These are phyloP conservation scores for Drosophila mimica DNA, from an alignment of 2,888 invertebrate species.

Conservation along the genomic window DNA sequence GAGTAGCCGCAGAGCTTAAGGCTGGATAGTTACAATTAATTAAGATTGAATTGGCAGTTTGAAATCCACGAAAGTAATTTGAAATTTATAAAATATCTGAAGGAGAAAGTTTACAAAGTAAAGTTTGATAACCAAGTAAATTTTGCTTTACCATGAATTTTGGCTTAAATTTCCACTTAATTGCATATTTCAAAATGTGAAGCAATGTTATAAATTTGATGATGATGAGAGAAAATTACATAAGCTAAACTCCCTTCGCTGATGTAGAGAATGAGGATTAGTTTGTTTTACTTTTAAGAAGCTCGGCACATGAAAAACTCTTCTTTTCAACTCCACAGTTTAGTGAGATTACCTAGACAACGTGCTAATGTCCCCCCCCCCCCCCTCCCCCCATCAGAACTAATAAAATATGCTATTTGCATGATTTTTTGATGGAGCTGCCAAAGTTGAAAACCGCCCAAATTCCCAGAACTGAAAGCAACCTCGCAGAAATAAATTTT, in stretches of 20 bases:
- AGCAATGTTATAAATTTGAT: background rate
- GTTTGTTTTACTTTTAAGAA: background rate
- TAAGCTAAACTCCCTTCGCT: background rate
- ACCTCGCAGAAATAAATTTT: slow-evolving; percentile 4
- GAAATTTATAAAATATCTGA: background rate
- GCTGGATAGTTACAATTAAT: background rate
- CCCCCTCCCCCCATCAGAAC: slow-evolving; percentile 12
- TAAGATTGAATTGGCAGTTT: background rate
- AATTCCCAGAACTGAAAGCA: slow-evolving; percentile 32
- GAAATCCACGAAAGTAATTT: background rate
- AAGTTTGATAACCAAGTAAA: background rate
- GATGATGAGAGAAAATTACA: background rate
- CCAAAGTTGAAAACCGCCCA: slow-evolving; percentile 17
- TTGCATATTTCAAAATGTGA: background rate
- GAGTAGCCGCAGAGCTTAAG: background rate
- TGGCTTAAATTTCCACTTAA: background rate
- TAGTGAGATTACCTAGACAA: background rate
- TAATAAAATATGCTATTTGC: slow-evolving; percentile 44
- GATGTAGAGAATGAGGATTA: background rate
- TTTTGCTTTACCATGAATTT: background rate
- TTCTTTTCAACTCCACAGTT: background rate
- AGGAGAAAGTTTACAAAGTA: background rate
- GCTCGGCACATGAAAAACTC: background rate
- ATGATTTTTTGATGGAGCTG: slow-evolving; percentile 14
- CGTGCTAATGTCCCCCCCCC: background rate